phyloP scores from a whole-genome alignment of 1,140 invertebrate genomes.

The Parapsyche elsis region DNA sequence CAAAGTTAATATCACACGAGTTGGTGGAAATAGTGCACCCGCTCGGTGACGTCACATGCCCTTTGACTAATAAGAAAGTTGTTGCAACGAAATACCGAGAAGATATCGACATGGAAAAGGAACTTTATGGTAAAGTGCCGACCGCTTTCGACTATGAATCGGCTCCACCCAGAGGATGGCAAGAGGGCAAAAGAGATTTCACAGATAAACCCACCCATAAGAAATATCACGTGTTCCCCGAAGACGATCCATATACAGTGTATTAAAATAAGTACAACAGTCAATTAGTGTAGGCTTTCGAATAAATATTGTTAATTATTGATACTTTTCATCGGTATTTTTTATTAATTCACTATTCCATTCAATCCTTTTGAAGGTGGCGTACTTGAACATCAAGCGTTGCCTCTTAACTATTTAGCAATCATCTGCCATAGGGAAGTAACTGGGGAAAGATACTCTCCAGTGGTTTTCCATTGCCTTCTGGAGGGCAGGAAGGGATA shows the following conservation, averaged over 20 bases:
- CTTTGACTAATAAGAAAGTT: slow-evolving; percentile 83
- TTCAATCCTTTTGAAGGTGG: no score
- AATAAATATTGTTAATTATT: no score
- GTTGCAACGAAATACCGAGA: slow-evolving; percentile 78
- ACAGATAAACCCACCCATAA: slow-evolving; percentile 78
- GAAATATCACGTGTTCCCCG: slow-evolving; percentile 79
- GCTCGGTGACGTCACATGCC: slow-evolving; percentile 84
- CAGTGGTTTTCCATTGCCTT: no score
- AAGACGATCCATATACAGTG: slow-evolving; percentile 76
- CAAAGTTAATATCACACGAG: slow-evolving; percentile 81
- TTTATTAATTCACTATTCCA: no score
- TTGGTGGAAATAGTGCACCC: slow-evolving; percentile 84
- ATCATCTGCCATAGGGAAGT: no score
- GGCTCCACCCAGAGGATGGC: slow-evolving; percentile 80
- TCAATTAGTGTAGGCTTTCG: no score
- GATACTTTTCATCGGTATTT: no score
- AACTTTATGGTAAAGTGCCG: slow-evolving; percentile 77
- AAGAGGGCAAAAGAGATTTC: slow-evolving; percentile 84
- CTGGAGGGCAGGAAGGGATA: no score
- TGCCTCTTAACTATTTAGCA: no score
- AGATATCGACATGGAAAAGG: slow-evolving; percentile 73
- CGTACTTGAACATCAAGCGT: no score
- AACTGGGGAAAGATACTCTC: no score
- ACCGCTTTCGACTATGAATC: slow-evolving; percentile 80
- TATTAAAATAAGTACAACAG: slow-evolving; percentile 57